Evolutionary conservation across 2,797 vertebrate species (phyloP), one percentile per base, ranked within the genome.

Genomic region (Falco columbarius): DNA sequence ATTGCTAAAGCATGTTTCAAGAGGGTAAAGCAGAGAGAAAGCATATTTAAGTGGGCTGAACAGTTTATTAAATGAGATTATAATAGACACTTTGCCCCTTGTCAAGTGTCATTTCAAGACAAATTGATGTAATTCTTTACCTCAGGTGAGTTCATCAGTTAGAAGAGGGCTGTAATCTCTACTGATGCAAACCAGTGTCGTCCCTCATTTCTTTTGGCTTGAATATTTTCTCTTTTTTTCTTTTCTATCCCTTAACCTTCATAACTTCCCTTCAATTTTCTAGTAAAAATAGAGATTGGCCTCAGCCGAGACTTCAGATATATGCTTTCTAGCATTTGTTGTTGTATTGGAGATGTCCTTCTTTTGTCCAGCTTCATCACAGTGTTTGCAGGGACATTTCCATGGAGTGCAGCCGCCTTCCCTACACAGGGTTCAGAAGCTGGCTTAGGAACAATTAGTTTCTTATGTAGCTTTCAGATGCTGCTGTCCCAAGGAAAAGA

Each of bases 1-100:
- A 76, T 95, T 87, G 55, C 44, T 83, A 66, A 87, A 86, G 44
- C 42, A 26, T 29, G 36, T 34, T 96, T 93, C 59, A 32, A 44
- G 47, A 49, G 19, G 44, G 18, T 51, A 85, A 92, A 79, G n/a
- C 36, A 54, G 38, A 89, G 4, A 61, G 27, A 92, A 96, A 59
- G 11, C 18, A 22, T 58, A 89, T 90, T 91, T 90, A 77, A 40
- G 51, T 61, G 44, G 36, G 81, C 34, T 73, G 40, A 93, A 63
- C 23, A 47, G 49, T 87, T 95, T 79, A 81, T 92, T 89, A 92
- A 91, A 67, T 76, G 18, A 56, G 42, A 61, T 83, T 81, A 79
- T 90, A 96, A 86, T 73, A 68, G 72, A 65, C 27, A 94, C 10
- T 90, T 93, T 65, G 36, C 26, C 63, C 14, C 68, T 82, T 81